These are phyloP conservation scores for Meloe dianella DNA, from an alignment of 2,888 invertebrate species.

Conservation along the genomic window DNA sequence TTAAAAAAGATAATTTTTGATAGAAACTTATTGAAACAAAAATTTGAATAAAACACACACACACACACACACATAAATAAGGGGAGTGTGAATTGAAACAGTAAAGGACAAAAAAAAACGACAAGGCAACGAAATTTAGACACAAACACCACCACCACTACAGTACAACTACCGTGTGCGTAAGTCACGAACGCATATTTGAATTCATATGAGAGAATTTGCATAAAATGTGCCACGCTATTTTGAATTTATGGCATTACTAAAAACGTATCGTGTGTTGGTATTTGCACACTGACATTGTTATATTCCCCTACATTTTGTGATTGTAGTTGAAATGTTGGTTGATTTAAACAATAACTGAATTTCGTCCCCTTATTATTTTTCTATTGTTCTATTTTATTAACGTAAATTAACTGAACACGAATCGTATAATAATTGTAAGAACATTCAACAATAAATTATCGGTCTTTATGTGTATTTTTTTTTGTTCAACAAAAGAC, in stretches of 20 bases:
- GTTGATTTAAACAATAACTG: constrained; percentile 11
- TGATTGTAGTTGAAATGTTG: no score
- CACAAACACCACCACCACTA: not conserved
- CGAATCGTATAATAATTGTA: not conserved
- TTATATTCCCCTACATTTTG: constrained; percentile 28
- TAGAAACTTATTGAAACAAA: no score
- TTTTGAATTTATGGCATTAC: constrained; percentile 44
- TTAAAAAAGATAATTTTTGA: not conserved
- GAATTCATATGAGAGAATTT: constrained; percentile 46
- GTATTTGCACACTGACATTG: constrained; percentile 46
- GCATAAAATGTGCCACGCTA: constrained; percentile 48
- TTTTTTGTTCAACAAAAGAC: not conserved
- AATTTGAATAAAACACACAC: no score
- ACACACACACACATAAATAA: no score
- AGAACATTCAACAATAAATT: not conserved
- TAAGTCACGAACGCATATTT: constrained; percentile 47
- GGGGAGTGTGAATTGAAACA: constrained; percentile 27
- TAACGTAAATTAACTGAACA: constrained; percentile 2
- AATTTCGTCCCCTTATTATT: not conserved
- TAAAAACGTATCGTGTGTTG: constrained; percentile 46
- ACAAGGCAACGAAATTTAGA: not conserved
- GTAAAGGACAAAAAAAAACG: not conserved
- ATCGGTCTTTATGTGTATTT: not conserved
- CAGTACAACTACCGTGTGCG: constrained; percentile 33
- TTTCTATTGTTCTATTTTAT: not conserved